Evolutionary conservation across 2,888 invertebrate genomes (phyloP).

Genomic region (Metopia argyrocephala): DNA sequence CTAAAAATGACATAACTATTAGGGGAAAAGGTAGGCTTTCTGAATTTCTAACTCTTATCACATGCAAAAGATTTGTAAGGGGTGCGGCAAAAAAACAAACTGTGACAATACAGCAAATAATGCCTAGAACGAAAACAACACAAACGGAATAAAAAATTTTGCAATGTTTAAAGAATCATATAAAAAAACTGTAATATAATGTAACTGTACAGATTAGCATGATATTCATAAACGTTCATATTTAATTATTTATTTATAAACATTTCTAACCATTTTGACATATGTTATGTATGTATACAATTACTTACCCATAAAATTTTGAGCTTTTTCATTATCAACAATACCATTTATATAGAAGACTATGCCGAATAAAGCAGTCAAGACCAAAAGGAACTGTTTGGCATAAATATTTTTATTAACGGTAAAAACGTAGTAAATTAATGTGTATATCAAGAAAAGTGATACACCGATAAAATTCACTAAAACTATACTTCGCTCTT

Average conservation of each 20-base stretch:
- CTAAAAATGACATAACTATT: constrained; percentile 89
- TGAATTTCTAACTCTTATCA: constrained; percentile 87
- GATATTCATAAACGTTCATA: neutral
- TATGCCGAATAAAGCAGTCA: constrained; percentile 80
- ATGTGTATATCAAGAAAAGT: constrained; percentile 85
- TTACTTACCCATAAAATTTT: constrained; percentile 83
- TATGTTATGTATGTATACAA: neutral
- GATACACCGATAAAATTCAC: constrained; percentile 87
- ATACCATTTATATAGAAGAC: constrained; percentile 82
- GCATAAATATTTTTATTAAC: constrained; percentile 84
- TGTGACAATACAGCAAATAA: constrained; percentile 86
- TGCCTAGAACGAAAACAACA: constrained; percentile 75
- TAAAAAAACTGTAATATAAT: no score
- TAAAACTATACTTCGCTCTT: constrained; percentile 85
- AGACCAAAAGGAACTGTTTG: constrained; percentile 81
- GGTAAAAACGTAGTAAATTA: constrained; percentile 86
- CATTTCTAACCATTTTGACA: neutral
- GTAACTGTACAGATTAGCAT: no score
- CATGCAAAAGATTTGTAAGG: constrained; percentile 88
- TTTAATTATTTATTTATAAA: neutral
- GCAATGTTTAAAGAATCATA: neutral
- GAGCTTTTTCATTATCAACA: constrained; percentile 80
- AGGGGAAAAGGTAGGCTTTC: constrained; percentile 93
- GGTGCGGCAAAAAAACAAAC: constrained; percentile 91
- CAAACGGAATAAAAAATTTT: neutral